Conservation (phyloP, 1,140 invertebrate genomes). For the Ips typographus region DNA sequence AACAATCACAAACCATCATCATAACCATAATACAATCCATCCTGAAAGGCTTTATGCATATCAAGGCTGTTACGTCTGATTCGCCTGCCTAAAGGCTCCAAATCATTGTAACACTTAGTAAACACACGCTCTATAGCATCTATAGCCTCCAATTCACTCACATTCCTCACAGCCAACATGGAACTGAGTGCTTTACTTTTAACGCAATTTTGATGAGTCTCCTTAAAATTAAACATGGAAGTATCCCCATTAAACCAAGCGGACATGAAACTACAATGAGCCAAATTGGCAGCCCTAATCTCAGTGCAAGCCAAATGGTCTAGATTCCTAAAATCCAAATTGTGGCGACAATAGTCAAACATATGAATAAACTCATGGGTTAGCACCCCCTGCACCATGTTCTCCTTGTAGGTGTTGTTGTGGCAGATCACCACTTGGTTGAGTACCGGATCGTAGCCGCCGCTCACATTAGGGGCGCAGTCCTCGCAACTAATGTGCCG, state of each 20-base stretch:
- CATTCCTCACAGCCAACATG: conserved; percentile 76
- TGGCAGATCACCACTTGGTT: conserved; percentile 94
- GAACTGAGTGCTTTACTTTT: conserved; percentile 84
- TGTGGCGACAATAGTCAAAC: conserved; percentile 91
- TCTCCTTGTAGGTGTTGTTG: conserved; percentile 69
- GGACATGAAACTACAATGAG: conserved; percentile 86
- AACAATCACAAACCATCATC: conserved; percentile 47
- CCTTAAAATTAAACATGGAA: conserved; percentile 70
- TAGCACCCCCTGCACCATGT: conserved; percentile 74
- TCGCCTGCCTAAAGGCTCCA: conserved; percentile 89
- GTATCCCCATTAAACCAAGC: conserved; percentile 76
- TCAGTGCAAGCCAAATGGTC: conserved; percentile 95
- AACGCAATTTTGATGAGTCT: conserved; percentile 84
- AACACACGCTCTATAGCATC: conserved; percentile 86
- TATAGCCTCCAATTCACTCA: conserved; percentile 70
- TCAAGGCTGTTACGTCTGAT: conserved; percentile 75
- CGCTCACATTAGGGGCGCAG: conserved; percentile 79
- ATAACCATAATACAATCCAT: conserved; percentile 80
- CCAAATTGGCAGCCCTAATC: conserved; percentile 87
- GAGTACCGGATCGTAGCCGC: conserved; percentile 86
- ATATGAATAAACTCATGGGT: conserved; percentile 95
- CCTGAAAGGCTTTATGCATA: conserved; percentile 74
- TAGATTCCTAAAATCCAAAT: conserved; percentile 86
- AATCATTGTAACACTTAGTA: conserved; percentile 86
- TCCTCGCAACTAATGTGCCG: conserved; percentile 91